Evolutionary conservation across 2,113 vertebrate genomes (phyloP).

Genomic region (Alces alces): DNA sequence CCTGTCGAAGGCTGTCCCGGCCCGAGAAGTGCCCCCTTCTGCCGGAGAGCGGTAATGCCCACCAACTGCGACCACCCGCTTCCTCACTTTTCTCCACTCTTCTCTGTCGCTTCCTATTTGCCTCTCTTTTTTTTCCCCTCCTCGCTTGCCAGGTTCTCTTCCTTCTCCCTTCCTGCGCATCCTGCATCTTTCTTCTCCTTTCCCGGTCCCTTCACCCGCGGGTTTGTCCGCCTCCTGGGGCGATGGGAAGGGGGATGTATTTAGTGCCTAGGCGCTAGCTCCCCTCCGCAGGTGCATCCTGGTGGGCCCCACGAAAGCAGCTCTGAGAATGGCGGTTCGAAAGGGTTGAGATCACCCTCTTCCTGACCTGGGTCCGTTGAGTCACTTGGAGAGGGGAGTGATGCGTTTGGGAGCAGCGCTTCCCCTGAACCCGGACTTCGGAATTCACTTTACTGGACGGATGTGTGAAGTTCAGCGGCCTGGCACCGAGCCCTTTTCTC

Average conservation of each 20-base stretch:
- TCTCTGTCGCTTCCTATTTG: accelerated
- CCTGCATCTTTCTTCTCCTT: not conserved
- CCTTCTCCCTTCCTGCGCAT: accelerated
- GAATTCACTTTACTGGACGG: not conserved
- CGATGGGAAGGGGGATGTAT: not conserved
- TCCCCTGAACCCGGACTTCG: not conserved
- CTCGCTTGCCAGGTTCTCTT: not conserved
- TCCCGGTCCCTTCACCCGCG: too few species aligned
- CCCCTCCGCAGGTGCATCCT: not conserved
- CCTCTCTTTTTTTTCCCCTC: accelerated
- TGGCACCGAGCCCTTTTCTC: not conserved
- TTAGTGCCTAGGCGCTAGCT: not conserved
- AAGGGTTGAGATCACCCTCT: not conserved
- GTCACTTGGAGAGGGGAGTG: not conserved
- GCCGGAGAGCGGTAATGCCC: not conserved
- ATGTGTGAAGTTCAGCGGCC: not conserved
- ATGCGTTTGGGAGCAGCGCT: not conserved
- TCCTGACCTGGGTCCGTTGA: accelerated
- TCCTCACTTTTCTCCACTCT: accelerated
- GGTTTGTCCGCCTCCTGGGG: not conserved
- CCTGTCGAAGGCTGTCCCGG: not conserved
- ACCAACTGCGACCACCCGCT: not conserved
- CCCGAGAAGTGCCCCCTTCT: constrained; percentile 21
- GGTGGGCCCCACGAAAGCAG: not conserved
- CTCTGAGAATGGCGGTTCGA: not conserved